phyloP scores from a whole-genome alignment of 2,113 vertebrate species.

The Sigmodon hispidus region DNA sequence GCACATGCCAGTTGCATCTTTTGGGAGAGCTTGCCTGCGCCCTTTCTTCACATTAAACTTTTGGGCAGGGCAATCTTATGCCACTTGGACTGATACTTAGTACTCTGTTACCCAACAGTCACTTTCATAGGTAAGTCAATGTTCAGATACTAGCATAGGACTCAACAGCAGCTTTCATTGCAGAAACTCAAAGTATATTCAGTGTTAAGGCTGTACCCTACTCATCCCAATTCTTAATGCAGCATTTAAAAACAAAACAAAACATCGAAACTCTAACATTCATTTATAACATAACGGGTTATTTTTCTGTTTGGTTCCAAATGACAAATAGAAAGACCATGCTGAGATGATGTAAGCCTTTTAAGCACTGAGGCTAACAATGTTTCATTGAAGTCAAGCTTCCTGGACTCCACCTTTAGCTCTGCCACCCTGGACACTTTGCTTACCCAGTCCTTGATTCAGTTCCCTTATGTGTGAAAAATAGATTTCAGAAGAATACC shows the following conservation, averaged over 20 bases:
- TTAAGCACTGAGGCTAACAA: not conserved
- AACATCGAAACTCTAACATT: not conserved
- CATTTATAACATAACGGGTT: constrained; percentile 58
- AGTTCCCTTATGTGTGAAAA: constrained; percentile 57
- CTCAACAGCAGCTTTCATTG: constrained; percentile 62
- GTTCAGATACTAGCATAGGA: not conserved
- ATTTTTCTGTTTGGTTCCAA: constrained; percentile 14
- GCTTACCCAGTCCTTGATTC: not conserved
- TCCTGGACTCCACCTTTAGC: constrained; percentile 10
- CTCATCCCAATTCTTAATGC: not conserved
- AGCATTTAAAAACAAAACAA: constrained; percentile 18
- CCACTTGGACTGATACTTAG: constrained; percentile 56
- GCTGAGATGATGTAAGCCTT: not conserved
- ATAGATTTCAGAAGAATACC: constrained; percentile 39
- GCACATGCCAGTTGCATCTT: not conserved
- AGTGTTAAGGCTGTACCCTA: constrained; percentile 35
- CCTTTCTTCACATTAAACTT: not conserved
- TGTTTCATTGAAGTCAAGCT: not conserved
- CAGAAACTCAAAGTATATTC: constrained; percentile 54
- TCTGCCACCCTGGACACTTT: not conserved
- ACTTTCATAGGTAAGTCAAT: constrained; percentile 62
- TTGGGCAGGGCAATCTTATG: constrained; percentile 18
- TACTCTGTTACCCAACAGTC: constrained; percentile 60
- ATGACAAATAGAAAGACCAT: constrained; percentile 9
- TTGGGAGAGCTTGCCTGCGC: not conserved